A percentile compares a stretch with the other conserved stretches of the same genome.
Evolutionary conservation across 2,113 vertebrate genomes (phyloP).

Genomic region (Forbesichthys papilliferus): DNA sequence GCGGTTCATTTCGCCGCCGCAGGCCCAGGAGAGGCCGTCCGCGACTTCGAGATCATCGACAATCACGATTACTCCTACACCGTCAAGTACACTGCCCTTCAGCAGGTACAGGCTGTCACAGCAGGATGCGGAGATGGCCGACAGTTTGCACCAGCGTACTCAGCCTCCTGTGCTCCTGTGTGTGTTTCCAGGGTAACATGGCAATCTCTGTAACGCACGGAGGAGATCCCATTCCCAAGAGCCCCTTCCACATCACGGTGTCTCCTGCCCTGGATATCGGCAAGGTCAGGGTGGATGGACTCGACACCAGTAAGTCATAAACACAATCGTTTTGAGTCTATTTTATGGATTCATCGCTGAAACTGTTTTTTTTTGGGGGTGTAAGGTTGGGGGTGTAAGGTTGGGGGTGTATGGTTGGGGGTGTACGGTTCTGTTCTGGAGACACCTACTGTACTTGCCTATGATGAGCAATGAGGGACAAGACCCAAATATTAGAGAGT

Average conservation of each 20-base stretch:
- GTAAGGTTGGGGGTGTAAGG: too few species aligned
- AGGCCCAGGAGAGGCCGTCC: constrained; percentile 82
- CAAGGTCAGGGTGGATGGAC: constrained; percentile 88
- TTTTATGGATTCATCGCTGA: too few species aligned
- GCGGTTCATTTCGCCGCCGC: constrained; percentile 83
- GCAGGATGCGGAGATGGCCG: neutral
- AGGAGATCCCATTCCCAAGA: constrained; percentile 87
- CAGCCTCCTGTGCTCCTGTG: neutral
- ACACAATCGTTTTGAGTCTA: neutral
- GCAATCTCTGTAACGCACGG: constrained; percentile 84
- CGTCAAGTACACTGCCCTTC: constrained; percentile 89
- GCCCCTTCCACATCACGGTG: constrained; percentile 85
- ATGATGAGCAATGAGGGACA: too few species aligned
- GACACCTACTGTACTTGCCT: too few species aligned
- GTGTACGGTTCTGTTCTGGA: too few species aligned
- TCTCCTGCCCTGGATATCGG: constrained; percentile 82
- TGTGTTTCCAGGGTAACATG: constrained; percentile 82
- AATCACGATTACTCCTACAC: constrained; percentile 96
- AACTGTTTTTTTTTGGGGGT: too few species aligned
- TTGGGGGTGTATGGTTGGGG: too few species aligned
- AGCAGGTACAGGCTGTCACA: constrained; percentile 78
- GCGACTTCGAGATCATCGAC: constrained; percentile 94
- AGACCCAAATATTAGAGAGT: too few species aligned
- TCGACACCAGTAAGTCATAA: constrained; percentile 84
- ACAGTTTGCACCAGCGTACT: neutral